Evolutionary conservation across 2,888 invertebrate genomes (phyloP), one percentile per base, ranked within the genome.

Genomic region (Falcaria lacertinaria): DNA sequence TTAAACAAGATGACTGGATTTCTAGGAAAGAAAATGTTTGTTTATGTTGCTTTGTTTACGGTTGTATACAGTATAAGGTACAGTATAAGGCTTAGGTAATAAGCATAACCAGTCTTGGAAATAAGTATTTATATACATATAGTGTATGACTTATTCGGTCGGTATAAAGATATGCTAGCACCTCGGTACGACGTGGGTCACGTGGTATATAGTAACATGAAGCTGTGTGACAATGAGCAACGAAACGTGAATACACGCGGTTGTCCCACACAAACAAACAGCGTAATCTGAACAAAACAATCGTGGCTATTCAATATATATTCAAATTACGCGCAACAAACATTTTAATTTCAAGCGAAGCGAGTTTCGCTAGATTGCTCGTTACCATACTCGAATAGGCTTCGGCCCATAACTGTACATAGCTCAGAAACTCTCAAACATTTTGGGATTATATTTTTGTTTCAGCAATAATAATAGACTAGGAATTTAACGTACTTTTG

Each of bases 1-100:
- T 45, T 45, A 50, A 11, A 47, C 52, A 52, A 51, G 48, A 57
- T 64, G 60, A 67, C 68, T 64, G 62, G 65, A 65, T 28, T 7
- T 19, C 28, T 28, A 11, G 7, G 8, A 28, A 28, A 3, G 11
- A 3, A 8, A 28, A 28, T 11, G 28, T 28, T 28, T 28, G 11
- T 11, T 8, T 28, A 28, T n/a, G n/a, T n/a, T n/a, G n/a, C n/a
- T n/a, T n/a, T n/a, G n/a, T n/a, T n/a, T n/a, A n/a, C n/a, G n/a
- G n/a, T n/a, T n/a, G n/a, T n/a, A n/a, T n/a, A n/a, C n/a, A n/a
- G n/a, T n/a, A n/a, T n/a, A n/a, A n/a, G n/a, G n/a, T n/a, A n/a
- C n/a, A n/a, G n/a, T n/a, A n/a, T n/a, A n/a, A n/a, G n/a, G n/a
- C n/a, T n/a, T n/a, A n/a, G n/a, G n/a, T n/a, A n/a, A n/a, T n/a